Evolutionary conservation across 2,113 vertebrate species (phyloP).

Genomic region (Craseonycteris thonglongyai): DNA sequence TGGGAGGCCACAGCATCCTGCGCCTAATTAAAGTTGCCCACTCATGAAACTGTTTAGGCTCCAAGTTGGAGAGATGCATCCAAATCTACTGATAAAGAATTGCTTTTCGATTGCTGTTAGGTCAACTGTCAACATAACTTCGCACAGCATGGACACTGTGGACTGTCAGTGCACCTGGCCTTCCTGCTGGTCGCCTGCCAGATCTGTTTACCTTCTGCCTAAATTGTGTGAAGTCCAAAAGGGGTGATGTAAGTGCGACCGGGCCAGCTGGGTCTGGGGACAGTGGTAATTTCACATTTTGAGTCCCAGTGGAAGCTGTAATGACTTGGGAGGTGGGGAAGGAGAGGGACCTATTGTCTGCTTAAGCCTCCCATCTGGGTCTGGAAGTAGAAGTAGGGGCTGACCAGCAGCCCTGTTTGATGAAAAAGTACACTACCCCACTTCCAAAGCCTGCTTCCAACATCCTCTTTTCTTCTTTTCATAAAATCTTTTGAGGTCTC

Average conservation of each 20-base stretch:
- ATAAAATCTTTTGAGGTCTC: neutral
- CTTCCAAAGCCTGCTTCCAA: neutral
- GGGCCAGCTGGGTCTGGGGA: neutral
- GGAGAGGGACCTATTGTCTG: neutral
- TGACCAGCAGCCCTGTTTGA: neutral
- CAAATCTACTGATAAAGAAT: neutral
- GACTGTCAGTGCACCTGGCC: neutral
- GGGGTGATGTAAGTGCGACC: rapidly evolving
- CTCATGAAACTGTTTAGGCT: neutral
- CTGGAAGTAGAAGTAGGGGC: neutral
- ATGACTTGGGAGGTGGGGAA: neutral
- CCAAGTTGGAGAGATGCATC: neutral
- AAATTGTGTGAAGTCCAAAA: neutral
- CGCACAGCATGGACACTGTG: neutral
- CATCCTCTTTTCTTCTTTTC: neutral
- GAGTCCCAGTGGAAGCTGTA: neutral
- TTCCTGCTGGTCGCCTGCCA: neutral
- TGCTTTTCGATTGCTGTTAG: neutral
- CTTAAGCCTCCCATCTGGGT: neutral
- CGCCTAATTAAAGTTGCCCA: neutral
- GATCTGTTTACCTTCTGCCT: neutral
- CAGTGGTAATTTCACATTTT: neutral
- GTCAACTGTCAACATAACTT: neutral
- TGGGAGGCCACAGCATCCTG: neutral
- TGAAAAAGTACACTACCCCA: neutral